Base-by-base conservation (phyloP, 2,797 vertebrate species). In the Gymnodraco acuticeps region DNA sequence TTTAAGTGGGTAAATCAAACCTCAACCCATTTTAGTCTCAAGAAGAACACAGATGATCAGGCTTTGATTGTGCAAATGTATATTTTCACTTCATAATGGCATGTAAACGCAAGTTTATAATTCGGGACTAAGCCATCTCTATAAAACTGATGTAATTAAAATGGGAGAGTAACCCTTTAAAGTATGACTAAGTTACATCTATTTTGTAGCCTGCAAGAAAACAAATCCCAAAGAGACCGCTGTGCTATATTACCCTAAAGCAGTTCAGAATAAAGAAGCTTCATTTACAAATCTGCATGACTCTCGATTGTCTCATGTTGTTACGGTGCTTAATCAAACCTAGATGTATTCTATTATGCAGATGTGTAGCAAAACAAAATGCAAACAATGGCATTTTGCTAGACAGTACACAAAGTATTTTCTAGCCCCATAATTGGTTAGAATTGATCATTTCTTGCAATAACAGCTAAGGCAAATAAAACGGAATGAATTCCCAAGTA, bases 351-450 rank as follows among this genome's bases (percentile, higher is more conserved):
- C 10, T n/a, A 31, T 27, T 60, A 71, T 74, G 83, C 82, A 81
- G 82, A 76, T 74, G 76, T 83, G 55, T 60, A 77, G 51, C 4
- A 66, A 65, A 81, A 46, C 3, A 47, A 77, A 62, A 79, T 43
- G 58, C 53, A 71, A 71, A 76, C 7, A 63, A 76, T 62, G 3
- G 45, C 20, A 51, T 47, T 33, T 73, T 60, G 27, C 51, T 27
- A n/a, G 2, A 51, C 7, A 53, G 56, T 53, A 33, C 4, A 33
- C 0, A 14, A 47, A 53, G 19, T 64, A 53, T 50, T 64, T 71
- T 63, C 60, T 14, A 52, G 10, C 13, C 11, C 45, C 14, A 52
- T 3, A 47, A 31, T 64, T 15, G 15, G 33, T 38, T 31, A 6
- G 19, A 64, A 19, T 46, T 71, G 4, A 55, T 43, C 0, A 50